These are phyloP conservation scores for Sipha flava DNA, from an alignment of 1,140 invertebrate species.

Conservation along the genomic window DNA sequence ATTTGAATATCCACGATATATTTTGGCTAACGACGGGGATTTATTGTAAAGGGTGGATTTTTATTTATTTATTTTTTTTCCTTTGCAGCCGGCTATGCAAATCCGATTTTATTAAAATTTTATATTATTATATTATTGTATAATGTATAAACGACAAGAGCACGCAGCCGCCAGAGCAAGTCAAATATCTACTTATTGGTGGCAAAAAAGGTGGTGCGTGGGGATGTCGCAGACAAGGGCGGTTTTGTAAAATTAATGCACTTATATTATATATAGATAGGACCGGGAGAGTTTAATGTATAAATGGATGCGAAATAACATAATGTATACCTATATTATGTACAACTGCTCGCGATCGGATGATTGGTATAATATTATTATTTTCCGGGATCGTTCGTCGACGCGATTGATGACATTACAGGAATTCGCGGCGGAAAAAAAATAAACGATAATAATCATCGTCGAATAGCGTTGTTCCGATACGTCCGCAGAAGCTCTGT, in stretches of 20 bases:
- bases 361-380: background rate
- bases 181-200: background rate
- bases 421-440: background rate
- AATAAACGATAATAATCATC: background rate
- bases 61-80: background rate
- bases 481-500: background rate
- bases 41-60: conserved; percentile 5
- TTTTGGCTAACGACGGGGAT: background rate
- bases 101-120: conserved; percentile 22
- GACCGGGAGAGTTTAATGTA: background rate
- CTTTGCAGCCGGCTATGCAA: conserved; percentile 16
- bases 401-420: background rate
- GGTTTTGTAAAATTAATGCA: background rate
- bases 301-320: background rate
- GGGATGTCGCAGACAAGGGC: background rate
- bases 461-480: background rate
- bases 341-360: background rate
- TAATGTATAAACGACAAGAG: background rate
- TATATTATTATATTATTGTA: background rate
- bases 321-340: background rate
- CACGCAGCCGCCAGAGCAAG: background rate
- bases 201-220: background rate
- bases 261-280: background rate
- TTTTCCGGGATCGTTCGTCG: background rate
- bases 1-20: conserved; percentile 14